Percentiles rank a stretch among this genome's conserved stretches.
Conservation (phyloP, 2,113 vertebrate species). For the Prionailurus viverrinus region DNA sequence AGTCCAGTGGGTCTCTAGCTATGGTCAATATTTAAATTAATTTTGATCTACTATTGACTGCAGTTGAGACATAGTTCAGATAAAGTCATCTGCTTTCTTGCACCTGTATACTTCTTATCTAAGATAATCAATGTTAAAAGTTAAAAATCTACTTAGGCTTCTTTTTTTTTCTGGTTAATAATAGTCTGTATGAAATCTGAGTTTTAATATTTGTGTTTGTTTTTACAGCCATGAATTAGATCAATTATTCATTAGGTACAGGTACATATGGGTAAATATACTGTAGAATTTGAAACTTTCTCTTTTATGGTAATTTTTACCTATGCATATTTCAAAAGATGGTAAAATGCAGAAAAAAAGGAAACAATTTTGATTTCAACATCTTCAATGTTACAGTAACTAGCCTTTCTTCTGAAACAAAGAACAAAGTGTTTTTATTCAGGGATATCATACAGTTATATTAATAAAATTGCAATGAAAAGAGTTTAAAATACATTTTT, state of each 20-base stretch:
- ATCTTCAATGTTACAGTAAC: not conserved
- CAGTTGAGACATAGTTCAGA: not conserved
- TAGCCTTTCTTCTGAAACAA: conserved; percentile 1
- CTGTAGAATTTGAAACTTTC: not conserved
- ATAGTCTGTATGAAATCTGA: not conserved
- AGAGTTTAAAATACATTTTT: conserved; percentile 28
- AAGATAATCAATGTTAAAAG: not conserved
- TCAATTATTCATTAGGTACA: not conserved
- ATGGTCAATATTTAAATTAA: conserved; percentile 19
- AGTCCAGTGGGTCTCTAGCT: not conserved
- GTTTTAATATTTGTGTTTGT: not conserved
- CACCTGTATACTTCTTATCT: not conserved
- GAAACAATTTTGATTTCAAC: conserved; percentile 1
- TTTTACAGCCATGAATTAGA: not conserved
- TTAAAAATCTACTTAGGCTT: not conserved
- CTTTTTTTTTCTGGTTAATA: not conserved
- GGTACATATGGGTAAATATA: not conserved
- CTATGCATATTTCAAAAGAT: not conserved
- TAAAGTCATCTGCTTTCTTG: not conserved
- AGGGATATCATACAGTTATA: not conserved
- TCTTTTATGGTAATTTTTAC: not conserved
- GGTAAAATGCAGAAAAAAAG: not conserved
- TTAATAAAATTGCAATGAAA: conserved; percentile 21
- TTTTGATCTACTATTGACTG: not conserved
- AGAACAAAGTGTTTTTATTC: not conserved